Conservation (phyloP, 2,888 invertebrate species). For the Mythimna pallens region DNA sequence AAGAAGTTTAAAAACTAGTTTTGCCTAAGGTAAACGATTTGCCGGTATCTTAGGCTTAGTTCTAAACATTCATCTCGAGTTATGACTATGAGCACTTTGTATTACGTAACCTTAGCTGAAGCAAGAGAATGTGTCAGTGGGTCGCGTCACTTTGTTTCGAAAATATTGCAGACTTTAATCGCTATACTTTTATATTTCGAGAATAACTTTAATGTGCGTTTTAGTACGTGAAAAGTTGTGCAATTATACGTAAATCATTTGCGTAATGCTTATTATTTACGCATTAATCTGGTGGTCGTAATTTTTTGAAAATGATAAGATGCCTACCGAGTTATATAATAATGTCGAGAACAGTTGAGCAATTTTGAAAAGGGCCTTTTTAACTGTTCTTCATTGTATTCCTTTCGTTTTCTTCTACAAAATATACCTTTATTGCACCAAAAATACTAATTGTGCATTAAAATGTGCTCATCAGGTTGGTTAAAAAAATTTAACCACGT, state of each 20-base stretch:
- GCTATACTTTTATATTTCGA: constrained; percentile 25
- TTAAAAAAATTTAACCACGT: too few species aligned
- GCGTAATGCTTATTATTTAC: constrained; percentile 14
- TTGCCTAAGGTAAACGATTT: constrained; percentile 14
- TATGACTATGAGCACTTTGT: constrained; percentile 43
- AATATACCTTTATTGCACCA: too few species aligned
- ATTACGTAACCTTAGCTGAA: constrained; percentile 55
- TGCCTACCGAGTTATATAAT: background rate
- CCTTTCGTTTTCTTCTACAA: too few species aligned
- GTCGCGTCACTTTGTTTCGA: constrained; percentile 64
- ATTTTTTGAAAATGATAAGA: constrained; percentile 14
- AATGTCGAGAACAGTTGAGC: background rate
- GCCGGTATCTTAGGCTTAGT: constrained; percentile 6
- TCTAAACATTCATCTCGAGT: constrained; percentile 44
- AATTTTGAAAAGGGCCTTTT: background rate
- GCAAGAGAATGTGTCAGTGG: constrained; percentile 69
- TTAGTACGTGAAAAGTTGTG: constrained; percentile 22
- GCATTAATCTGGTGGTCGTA: background rate
- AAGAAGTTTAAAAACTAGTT: constrained; percentile 39
- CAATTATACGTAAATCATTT: constrained; percentile 3
- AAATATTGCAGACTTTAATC: constrained; percentile 57
- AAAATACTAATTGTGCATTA: too few species aligned
- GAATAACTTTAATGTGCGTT: constrained; percentile 10
- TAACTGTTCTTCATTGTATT: too few species aligned
- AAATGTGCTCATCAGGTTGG: too few species aligned